Evolutionary conservation across 2,797 vertebrate species (phyloP).

Genomic region (Silurus lanzhouensis): DNA sequence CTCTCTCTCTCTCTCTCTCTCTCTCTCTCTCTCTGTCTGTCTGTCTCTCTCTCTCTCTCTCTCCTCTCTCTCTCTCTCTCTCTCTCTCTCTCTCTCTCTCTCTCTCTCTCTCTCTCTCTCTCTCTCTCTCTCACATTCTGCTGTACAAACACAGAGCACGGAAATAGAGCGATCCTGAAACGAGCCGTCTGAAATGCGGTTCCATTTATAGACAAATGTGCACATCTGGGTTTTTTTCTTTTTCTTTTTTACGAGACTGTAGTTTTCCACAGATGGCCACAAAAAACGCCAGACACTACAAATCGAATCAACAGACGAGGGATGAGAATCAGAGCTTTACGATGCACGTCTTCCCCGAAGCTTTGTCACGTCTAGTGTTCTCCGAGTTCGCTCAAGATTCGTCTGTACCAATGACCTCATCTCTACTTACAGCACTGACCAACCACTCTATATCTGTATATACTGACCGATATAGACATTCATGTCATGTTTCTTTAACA

Average conservation of each 20-base stretch:
- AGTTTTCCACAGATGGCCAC: neutral
- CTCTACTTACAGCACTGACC: neutral
- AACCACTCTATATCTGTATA: neutral
- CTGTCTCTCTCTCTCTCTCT: constrained; percentile 40
- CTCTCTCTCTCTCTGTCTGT: no score
- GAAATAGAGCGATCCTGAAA: constrained; percentile 43
- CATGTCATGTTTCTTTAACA: neutral
- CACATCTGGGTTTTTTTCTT: neutral
- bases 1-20: constrained; percentile 37
- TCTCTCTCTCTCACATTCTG: constrained; percentile 40
- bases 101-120: constrained; percentile 34
- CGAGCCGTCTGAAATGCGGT: constrained; percentile 24
- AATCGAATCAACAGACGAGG: neutral
- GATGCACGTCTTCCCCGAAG: neutral
- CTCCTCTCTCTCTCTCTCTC: constrained; percentile 9
- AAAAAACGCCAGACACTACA: neutral
- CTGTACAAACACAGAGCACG: constrained; percentile 40
- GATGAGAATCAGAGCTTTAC: neutral
- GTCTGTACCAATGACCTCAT: neutral
- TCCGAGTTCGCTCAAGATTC: neutral
- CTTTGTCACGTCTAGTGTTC: neutral
- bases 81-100: constrained; percentile 19
- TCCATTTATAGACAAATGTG: constrained; percentile 47
- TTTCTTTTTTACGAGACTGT: constrained; percentile 8
- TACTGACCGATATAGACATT: neutral